Evolutionary conservation across 2,113 vertebrate genomes (phyloP).

Genomic region (Eulemur macaco): DNA sequence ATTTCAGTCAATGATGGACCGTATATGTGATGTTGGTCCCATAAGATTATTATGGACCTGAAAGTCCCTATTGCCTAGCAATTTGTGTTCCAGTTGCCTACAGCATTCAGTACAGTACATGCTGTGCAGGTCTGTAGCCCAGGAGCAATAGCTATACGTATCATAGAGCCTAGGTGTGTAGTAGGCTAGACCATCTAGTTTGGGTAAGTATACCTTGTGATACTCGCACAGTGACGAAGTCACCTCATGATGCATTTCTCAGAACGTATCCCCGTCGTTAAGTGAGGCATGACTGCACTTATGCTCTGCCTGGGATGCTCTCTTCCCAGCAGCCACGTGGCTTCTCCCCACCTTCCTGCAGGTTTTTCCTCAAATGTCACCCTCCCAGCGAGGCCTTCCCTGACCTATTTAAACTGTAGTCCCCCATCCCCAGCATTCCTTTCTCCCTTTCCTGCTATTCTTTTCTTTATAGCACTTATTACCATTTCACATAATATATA

Average conservation of each 20-base stretch:
- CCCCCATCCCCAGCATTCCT: background rate
- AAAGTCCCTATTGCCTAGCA: background rate
- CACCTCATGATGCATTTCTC: background rate
- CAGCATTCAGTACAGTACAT: background rate
- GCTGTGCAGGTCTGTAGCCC: background rate
- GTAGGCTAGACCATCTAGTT: background rate
- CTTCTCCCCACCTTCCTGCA: background rate
- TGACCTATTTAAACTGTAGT: background rate
- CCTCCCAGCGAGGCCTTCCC: background rate
- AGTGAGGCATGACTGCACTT: background rate
- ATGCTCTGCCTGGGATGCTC: background rate
- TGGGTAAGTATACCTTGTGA: background rate
- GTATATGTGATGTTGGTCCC: background rate
- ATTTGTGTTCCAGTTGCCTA: background rate
- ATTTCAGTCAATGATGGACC: background rate
- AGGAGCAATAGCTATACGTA: background rate
- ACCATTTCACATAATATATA: background rate
- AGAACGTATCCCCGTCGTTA: background rate
- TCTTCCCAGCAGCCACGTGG: background rate
- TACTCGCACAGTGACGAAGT: background rate
- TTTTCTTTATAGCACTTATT: background rate
- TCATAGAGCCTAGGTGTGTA: background rate
- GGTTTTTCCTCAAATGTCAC: background rate
- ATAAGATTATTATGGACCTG: background rate
- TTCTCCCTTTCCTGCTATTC: background rate